These are phyloP conservation scores for Varecia variegata DNA, from an alignment of 2,797 vertebrate species.

Conservation along the genomic window DNA sequence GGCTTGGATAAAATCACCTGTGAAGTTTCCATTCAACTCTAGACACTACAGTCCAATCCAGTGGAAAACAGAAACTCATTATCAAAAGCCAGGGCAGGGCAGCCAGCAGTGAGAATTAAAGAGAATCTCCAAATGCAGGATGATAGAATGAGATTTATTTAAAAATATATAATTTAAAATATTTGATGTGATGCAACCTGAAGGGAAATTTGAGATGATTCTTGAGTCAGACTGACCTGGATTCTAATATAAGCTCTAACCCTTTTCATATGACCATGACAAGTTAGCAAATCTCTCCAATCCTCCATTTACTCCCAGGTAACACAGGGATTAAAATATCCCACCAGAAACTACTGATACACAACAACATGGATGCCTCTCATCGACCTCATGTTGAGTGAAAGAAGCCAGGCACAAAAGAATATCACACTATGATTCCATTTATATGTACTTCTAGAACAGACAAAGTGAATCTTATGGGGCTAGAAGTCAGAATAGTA, in stretches of 20 bases:
- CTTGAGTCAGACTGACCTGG: not conserved
- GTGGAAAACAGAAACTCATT: conserved; percentile 4
- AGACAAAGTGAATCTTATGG: not conserved
- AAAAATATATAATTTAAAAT: not conserved
- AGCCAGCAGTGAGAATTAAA: not conserved
- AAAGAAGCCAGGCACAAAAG: not conserved
- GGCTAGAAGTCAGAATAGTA: not conserved
- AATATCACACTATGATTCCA: not conserved
- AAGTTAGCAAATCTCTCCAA: not conserved
- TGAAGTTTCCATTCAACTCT: not conserved
- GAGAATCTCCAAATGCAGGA: not conserved
- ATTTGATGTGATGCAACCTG: not conserved
- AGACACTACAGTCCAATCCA: not conserved
- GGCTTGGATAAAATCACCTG: not conserved
- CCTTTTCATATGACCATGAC: not conserved
- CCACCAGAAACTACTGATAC: not conserved
- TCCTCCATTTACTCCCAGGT: not conserved
- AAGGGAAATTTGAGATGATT: not conserved
- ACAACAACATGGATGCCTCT: not conserved
- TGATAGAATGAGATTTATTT: not conserved
- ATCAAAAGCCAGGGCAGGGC: not conserved
- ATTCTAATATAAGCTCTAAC: not conserved
- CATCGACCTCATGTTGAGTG: not conserved
- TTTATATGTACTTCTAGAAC: not conserved
- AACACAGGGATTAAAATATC: not conserved